A percentile compares a stretch with the other conserved stretches of the same genome.
Conservation (phyloP, 2,113 vertebrate species). For the Sciurus niger region DNA sequence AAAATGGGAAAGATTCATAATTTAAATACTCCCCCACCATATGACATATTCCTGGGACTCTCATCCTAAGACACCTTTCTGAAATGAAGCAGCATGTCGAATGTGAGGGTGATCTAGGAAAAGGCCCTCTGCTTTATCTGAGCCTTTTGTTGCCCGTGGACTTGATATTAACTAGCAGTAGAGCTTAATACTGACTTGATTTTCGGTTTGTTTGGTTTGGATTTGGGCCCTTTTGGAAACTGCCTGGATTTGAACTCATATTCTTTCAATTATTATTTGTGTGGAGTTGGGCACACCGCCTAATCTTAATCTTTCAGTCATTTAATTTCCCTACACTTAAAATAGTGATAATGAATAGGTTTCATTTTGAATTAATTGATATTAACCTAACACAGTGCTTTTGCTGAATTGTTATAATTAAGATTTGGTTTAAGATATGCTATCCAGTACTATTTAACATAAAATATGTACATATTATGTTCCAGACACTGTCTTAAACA, state of each 20-base stretch:
- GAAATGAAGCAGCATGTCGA: background rate
- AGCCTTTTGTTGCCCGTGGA: background rate
- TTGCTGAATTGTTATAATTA: background rate
- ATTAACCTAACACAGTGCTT: background rate
- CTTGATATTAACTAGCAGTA: background rate
- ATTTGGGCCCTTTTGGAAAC: background rate
- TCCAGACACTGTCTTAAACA: background rate
- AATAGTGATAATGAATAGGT: background rate
- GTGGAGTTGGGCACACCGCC: background rate
- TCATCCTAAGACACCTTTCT: background rate
- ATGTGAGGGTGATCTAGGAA: background rate
- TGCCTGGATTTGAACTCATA: background rate
- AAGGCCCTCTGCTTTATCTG: background rate
- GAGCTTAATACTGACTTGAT: background rate
- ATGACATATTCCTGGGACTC: background rate
- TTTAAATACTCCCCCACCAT: background rate
- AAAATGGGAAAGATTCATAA: background rate
- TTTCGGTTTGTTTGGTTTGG: background rate
- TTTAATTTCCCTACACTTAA: background rate
- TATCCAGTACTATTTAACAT: background rate
- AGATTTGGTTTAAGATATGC: background rate
- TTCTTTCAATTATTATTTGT: background rate
- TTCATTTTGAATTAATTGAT: background rate
- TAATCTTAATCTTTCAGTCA: background rate
- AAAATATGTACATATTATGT: background rate